Conservation (phyloP, 2,888 invertebrate genomes). For the Steinernema hermaphroditum region DNA sequence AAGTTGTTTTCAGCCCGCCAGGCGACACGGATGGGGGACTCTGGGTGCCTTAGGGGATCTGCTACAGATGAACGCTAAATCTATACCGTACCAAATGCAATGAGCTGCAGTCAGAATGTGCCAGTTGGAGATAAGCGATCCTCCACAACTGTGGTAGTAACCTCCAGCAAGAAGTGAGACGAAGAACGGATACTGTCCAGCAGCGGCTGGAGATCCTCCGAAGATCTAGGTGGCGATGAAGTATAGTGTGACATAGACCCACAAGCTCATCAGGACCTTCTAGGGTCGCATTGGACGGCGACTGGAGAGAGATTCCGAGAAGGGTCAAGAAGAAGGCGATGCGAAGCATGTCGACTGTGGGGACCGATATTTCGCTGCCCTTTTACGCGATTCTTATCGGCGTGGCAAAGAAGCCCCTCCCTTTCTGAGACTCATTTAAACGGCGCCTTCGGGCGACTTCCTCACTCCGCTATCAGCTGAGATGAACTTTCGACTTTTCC, state of each 20-base stretch:
- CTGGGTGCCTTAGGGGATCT: background rate
- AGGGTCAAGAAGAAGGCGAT: background rate
- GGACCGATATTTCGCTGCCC: background rate
- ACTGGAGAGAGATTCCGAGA: background rate
- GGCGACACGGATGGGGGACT: background rate
- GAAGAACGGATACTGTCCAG: slow-evolving; percentile 9
- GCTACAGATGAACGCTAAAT: too few species aligned
- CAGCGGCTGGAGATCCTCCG: slow-evolving; percentile 12
- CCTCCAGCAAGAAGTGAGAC: background rate
- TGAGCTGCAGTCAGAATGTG: slow-evolving; percentile 33
- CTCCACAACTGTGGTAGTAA: slow-evolving; percentile 24
- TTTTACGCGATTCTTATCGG: slow-evolving; percentile 10
- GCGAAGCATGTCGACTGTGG: background rate
- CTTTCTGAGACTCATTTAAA: background rate
- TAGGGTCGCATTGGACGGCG: background rate
- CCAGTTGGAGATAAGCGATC: slow-evolving; percentile 26
- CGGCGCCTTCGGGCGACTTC: background rate
- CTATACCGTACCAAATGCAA: slow-evolving; percentile 29
- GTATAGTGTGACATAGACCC: background rate
- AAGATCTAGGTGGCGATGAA: background rate
- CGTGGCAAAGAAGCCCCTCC: background rate
- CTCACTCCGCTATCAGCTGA: background rate
- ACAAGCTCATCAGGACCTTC: background rate
- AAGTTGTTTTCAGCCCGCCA: slow-evolving; percentile 1
- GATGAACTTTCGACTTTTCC: background rate